A percentile compares a stretch with the other conserved stretches of the same genome.
These are phyloP conservation scores for Hesperophylax magnus DNA, from an alignment of 1,140 invertebrate genomes.

Conservation along the genomic window DNA sequence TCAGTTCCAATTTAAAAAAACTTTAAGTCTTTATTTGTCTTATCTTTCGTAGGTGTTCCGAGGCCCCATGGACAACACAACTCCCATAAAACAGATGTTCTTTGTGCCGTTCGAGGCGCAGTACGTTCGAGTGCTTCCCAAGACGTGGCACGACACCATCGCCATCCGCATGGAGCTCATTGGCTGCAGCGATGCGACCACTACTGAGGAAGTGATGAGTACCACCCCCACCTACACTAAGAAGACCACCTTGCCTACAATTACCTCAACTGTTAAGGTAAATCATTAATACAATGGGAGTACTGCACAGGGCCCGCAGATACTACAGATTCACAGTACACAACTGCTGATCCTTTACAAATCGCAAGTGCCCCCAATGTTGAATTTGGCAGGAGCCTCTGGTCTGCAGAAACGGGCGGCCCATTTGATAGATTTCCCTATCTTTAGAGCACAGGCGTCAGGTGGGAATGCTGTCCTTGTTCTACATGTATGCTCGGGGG, in stretches of 20 bases:
- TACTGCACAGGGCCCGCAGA: too few species aligned
- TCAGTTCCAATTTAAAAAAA: background rate
- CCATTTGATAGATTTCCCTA: too few species aligned
- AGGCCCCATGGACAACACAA: slow-evolving; percentile 77
- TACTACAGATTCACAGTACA: too few species aligned
- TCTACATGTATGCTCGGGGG: too few species aligned
- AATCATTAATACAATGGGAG: too few species aligned
- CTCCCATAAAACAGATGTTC: slow-evolving; percentile 76
- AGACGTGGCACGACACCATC: slow-evolving; percentile 83
- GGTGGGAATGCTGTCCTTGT: too few species aligned
- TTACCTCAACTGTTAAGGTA: background rate
- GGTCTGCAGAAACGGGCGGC: too few species aligned
- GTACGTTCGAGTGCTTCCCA: slow-evolving; percentile 78
- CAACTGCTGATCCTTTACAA: too few species aligned
- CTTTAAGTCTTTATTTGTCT: slow-evolving; percentile 5
- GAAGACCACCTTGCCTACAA: slow-evolving; percentile 9
- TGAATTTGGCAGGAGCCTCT: too few species aligned
- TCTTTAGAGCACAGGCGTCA: too few species aligned
- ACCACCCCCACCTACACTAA: slow-evolving; percentile 3
- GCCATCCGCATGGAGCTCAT: slow-evolving; percentile 82
- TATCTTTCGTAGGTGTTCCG: slow-evolving; percentile 74
- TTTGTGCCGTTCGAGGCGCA: slow-evolving; percentile 77
- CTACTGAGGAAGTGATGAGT: background rate
- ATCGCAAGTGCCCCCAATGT: too few species aligned
- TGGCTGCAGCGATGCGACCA: slow-evolving; percentile 73